A percentile compares a stretch with the other conserved stretches of the same genome.
Conservation (phyloP, 2,797 vertebrate species). For the Echeneis naucrates region DNA sequence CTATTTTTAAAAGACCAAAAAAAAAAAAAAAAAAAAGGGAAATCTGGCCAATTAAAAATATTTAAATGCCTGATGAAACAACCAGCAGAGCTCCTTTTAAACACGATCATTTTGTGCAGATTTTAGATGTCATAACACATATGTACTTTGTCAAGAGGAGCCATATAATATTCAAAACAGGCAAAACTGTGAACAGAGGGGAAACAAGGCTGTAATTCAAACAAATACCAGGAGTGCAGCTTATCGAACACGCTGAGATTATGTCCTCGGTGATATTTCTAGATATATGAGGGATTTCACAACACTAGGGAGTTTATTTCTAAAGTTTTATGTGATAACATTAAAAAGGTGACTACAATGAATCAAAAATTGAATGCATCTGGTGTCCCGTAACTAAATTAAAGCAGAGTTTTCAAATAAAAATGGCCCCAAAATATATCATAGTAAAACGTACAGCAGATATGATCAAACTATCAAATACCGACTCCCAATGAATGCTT, state of each 20-base stretch:
- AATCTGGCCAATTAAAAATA: background rate
- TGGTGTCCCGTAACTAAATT: background rate
- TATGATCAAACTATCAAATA: background rate
- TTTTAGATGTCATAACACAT: too few relatives aligned
- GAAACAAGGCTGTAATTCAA: background rate
- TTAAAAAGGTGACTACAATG: background rate
- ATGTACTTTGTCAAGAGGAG: background rate
- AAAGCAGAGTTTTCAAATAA: background rate
- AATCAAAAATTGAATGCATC: background rate
- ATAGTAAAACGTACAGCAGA: too few relatives aligned
- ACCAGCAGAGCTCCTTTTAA: background rate
- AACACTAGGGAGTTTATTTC: background rate
- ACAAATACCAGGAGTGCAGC: background rate
- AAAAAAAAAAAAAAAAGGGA: too few relatives aligned
- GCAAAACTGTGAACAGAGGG: background rate
- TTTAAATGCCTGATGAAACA: background rate
- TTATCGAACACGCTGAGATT: background rate
- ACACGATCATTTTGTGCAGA: background rate
- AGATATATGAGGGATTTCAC: background rate
- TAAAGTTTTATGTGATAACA: background rate
- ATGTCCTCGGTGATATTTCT: background rate
- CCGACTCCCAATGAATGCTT: background rate
- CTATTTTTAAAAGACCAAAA: too few relatives aligned
- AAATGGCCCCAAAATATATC: too few relatives aligned
- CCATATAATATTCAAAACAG: background rate